phyloP scores from a whole-genome alignment of 2,113 vertebrate species.

The Corvus hawaiiensis region DNA sequence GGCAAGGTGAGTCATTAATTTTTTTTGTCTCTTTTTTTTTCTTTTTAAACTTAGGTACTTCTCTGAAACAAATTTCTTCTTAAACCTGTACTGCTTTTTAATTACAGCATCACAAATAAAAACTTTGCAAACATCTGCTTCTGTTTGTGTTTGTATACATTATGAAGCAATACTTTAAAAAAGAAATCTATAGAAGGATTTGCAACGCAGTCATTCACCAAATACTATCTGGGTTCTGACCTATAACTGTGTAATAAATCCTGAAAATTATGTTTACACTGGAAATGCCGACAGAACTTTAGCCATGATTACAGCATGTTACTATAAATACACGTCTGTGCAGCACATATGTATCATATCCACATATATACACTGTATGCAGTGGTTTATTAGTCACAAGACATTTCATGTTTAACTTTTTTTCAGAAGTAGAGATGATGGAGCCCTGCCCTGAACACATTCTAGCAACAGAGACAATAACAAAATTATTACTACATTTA shows the following conservation, averaged over 20 bases:
- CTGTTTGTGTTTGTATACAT: background rate
- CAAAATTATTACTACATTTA: background rate
- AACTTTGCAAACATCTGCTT: constrained; percentile 26
- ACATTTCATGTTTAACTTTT: background rate
- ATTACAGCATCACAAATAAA: constrained; percentile 4
- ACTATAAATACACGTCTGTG: background rate
- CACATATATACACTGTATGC: background rate
- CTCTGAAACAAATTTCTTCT: background rate
- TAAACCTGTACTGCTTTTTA: background rate
- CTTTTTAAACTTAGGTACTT: background rate
- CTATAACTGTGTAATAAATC: constrained; percentile 6
- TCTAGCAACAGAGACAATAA: background rate
- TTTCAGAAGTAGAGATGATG: background rate
- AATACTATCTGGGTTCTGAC: constrained; percentile 2
- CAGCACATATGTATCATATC: background rate
- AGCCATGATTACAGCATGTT: background rate
- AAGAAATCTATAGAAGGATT: background rate
- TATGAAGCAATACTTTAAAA: background rate
- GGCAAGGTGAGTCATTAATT: background rate
- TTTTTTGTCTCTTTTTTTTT: no score
- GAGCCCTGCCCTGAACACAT: background rate
- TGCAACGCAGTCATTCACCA: background rate
- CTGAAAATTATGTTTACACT: constrained; percentile 16
- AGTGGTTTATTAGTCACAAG: background rate
- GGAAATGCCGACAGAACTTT: constrained; percentile 38